Evolutionary conservation across 2,113 vertebrate species (phyloP).

Genomic region (Toxostoma redivivum): DNA sequence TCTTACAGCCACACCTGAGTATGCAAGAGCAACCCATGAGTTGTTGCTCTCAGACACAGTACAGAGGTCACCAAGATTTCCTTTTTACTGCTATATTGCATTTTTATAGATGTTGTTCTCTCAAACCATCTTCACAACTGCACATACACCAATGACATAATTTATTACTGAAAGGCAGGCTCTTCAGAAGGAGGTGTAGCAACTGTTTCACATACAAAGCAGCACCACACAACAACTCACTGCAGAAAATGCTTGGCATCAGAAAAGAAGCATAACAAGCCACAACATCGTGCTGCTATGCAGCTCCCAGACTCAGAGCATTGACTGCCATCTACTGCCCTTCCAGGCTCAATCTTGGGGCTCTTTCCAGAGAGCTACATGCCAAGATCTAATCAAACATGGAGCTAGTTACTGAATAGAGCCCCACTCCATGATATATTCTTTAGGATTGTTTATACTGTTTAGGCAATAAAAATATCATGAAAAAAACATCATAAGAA

Average conservation of each 20-base stretch:
- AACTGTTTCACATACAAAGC: neutral
- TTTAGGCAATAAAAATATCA: neutral
- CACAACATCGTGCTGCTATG: neutral
- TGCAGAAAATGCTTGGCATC: neutral
- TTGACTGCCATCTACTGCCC: neutral
- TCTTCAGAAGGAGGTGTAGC: neutral
- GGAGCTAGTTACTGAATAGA: neutral
- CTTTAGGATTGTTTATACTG: neutral
- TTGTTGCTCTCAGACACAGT: neutral
- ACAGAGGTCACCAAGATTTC: neutral
- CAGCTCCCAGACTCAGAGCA: neutral
- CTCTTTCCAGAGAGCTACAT: neutral
- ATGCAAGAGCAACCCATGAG: slow-evolving; percentile 14
- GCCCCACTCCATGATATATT: neutral
- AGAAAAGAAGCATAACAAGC: neutral
- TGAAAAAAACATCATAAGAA: neutral
- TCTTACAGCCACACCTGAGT: slow-evolving; percentile 89
- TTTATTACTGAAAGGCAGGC: neutral
- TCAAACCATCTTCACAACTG: neutral
- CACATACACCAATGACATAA: neutral
- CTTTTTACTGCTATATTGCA: neutral
- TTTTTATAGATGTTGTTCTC: neutral
- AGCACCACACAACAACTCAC: neutral
- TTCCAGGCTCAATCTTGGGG: neutral
- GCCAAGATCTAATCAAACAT: neutral